These are phyloP conservation scores for Chrysodeixis includens DNA, from an alignment of 2,888 invertebrate species.

Conservation along the genomic window DNA sequence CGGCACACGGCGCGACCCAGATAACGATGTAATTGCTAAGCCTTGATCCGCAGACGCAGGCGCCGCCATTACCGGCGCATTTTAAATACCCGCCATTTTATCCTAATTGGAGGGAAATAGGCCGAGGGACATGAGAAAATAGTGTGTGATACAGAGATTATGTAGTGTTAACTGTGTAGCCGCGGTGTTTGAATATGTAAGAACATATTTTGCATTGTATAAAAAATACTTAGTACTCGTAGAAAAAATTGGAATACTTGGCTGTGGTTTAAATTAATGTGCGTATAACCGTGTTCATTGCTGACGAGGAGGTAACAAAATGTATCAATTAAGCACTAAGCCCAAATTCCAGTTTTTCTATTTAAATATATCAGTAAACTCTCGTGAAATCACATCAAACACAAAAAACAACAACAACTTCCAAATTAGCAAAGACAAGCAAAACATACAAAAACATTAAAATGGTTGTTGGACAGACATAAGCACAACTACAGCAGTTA, in stretches of 20 bases:
- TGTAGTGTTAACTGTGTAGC: constrained; percentile 22
- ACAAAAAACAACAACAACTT: too few species aligned
- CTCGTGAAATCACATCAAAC: too few species aligned
- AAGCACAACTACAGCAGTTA: constrained; percentile 38
- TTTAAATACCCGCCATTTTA: constrained; percentile 61
- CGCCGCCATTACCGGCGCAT: constrained; percentile 62
- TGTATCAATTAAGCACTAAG: too few species aligned
- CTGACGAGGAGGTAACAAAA: too few species aligned
- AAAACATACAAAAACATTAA: constrained; percentile 1
- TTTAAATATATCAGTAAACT: too few species aligned
- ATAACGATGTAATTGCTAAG: constrained; percentile 59
- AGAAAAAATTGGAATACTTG: too few species aligned
- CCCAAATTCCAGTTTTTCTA: too few species aligned
- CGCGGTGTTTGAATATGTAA: constrained; percentile 28
- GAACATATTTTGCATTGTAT: not conserved
- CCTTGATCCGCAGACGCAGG: constrained; percentile 62
- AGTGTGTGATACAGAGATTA: constrained; percentile 45
- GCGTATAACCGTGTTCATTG: too few species aligned
- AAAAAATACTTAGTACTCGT: too few species aligned
- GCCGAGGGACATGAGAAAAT: constrained; percentile 54
- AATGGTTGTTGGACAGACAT: constrained; percentile 20
- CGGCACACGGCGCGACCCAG: constrained; percentile 52
- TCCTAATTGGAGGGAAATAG: constrained; percentile 61
- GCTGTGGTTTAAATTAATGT: too few species aligned
- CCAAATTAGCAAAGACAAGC: not conserved